Conservation (phyloP, 2,113 vertebrate genomes). For the Myotis yumanensis region DNA sequence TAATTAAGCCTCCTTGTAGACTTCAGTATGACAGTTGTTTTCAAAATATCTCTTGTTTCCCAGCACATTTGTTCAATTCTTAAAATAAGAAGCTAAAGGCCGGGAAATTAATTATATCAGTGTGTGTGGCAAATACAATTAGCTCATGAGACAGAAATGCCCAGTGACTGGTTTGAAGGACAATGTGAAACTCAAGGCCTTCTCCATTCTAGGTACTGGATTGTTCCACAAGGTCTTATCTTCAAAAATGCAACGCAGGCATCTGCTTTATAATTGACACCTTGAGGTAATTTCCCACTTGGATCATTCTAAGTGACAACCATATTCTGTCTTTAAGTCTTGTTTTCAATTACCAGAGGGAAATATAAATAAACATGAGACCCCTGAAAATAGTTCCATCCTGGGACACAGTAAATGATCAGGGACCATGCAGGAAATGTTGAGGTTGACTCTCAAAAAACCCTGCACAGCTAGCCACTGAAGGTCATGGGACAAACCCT, state of each 20-base stretch:
- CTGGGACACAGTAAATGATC: background rate
- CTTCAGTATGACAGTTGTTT: slow-evolving; percentile 16
- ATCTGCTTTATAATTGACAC: background rate
- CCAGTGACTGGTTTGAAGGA: background rate
- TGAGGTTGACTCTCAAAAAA: background rate
- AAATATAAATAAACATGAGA: slow-evolving; percentile 13
- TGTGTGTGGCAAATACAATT: background rate
- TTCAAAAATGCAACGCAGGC: background rate
- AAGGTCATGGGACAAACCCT: background rate
- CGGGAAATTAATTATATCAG: slow-evolving; percentile 29
- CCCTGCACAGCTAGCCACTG: background rate
- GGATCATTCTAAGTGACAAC: slow-evolving; percentile 19
- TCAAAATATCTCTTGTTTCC: slow-evolving; percentile 55
- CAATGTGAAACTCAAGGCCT: background rate
- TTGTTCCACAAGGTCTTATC: background rate
- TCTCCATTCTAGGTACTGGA: background rate
- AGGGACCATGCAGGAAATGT: background rate
- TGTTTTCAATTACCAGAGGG: background rate
- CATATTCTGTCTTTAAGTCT: background rate
- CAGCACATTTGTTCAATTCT: slow-evolving; percentile 41
- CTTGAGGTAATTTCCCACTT: background rate
- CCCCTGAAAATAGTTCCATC: background rate
- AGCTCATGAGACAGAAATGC: background rate
- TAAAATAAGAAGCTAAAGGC: slow-evolving; percentile 58
- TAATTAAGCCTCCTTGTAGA: slow-evolving; percentile 22